phyloP scores from a whole-genome alignment of 2,797 vertebrate genomes.

The Sebastes diaconus region DNA sequence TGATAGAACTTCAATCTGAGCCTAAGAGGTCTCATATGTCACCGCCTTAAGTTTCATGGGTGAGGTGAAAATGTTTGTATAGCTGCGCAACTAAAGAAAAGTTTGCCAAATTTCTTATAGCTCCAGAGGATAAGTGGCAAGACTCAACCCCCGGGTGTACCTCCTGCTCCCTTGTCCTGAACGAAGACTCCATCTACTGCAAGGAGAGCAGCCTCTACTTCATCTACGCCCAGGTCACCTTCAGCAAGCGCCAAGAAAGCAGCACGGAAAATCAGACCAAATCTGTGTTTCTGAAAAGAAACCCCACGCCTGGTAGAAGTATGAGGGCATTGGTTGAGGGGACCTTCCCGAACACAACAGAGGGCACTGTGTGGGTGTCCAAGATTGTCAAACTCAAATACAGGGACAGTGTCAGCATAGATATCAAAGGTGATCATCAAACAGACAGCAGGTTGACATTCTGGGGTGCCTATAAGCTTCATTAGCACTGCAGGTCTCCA shows the following conservation, averaged over 20 bases:
- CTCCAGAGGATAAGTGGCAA: fast-evolving
- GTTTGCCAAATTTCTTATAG: constrained; percentile 16
- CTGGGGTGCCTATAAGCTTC: constrained; percentile 71
- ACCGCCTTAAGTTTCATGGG: background rate
- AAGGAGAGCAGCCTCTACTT: constrained; percentile 24
- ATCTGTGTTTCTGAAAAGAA: constrained; percentile 40
- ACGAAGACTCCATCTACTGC: constrained; percentile 24
- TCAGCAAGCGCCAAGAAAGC: background rate
- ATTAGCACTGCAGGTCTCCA: background rate
- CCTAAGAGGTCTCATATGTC: background rate
- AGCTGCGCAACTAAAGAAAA: background rate
- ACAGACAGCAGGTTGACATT: background rate
- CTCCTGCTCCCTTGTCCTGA: constrained; percentile 26
- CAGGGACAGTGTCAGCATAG: constrained; percentile 49
- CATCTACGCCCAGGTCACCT: constrained; percentile 69
- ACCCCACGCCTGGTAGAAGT: fast-evolving
- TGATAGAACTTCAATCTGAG: background rate
- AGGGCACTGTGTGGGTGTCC: constrained; percentile 50
- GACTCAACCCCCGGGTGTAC: fast-evolving
- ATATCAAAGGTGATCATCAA: background rate
- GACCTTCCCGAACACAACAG: fast-evolving
- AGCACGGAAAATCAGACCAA: fast-evolving
- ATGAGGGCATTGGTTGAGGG: background rate
- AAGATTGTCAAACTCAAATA: constrained; percentile 30
- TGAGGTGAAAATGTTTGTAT: background rate